phyloP scores from a whole-genome alignment of 2,113 vertebrate genomes.

The Chloroceryle aenea region DNA sequence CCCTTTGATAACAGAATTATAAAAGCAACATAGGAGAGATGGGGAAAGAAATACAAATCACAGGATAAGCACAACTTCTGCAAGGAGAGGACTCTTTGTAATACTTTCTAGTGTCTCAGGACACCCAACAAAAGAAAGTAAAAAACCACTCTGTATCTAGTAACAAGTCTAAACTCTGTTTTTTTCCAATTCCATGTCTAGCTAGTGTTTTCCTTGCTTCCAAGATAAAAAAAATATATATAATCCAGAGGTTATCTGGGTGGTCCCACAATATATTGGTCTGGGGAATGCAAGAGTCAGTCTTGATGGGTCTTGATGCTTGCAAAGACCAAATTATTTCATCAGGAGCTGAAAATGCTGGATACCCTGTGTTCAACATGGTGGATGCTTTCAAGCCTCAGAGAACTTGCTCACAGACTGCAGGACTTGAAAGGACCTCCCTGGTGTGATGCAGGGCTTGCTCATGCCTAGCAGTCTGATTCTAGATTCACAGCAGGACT shows the following conservation, averaged over 20 bases:
- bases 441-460: fast-evolving
- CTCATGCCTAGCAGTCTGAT: background rate
- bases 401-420: fast-evolving
- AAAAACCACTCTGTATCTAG: background rate
- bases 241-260: background rate
- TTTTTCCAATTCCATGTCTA: background rate
- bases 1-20: background rate
- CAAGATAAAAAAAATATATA: background rate
- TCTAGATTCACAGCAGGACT: background rate
- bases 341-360: background rate
- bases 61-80: background rate
- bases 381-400: background rate
- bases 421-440: background rate
- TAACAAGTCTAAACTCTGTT: background rate
- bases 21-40: background rate
- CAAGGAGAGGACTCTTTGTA: background rate
- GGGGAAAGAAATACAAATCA: background rate
- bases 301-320: background rate
- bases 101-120: background rate
- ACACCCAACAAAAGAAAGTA: background rate
- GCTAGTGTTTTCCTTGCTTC: background rate
- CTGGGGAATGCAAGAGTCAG: background rate
- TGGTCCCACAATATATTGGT: background rate
- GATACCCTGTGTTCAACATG: fast-evolving
- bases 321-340: background rate